Base-by-base conservation (phyloP, 1,140 invertebrate species). In the Sycophaga agraensis region DNA sequence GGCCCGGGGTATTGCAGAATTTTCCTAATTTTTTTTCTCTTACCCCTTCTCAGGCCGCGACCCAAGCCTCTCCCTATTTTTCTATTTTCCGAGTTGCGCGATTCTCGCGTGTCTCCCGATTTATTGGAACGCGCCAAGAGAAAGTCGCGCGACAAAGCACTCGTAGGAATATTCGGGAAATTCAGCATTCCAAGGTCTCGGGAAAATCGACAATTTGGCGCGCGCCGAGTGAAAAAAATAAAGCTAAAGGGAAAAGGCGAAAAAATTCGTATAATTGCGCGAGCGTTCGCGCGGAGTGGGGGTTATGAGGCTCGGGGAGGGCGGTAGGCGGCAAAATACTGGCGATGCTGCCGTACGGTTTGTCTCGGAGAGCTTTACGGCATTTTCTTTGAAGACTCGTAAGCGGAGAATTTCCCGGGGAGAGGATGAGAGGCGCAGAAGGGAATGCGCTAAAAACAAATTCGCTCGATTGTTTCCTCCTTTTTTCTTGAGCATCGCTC, bases 81-180 rank as follows among this genome's bases (percentile, higher is more conserved):
- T 59, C 26, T 49, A 22, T 59, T 28, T 49, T 39, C 12, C n/a
- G 12, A 4, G 24, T 22, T 45, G 24, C 24, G 7, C 16, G 21
- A 24, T 5, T 51, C 31, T 51, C 3, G 12, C 43, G 21, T 28
- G 19, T 42, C 19, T 17, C 2, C 17, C 49, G 49, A 60, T 60
- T 60, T 53, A 60, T 54, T 53, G 48, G 39, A 60, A 48, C 7
- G 21, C 19, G n/a, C 22, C 26, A 22, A 3, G 19, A 48, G 34
- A 58, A 48, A 34, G 45, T 49, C 45, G 9, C 4, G 12, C 58
- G 28, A 59, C 46, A 59, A 59, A 53, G 49, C 49, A n/a, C 28
- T 31, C n/a, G 40, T 4, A 16, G 7, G n/a, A 61, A 55, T 48
- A 61, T 61, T 61, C 21, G 51, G 31, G 26, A 61, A 39, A 61